Conservation (phyloP, 1,140 invertebrate genomes). For the Coenobita brevimanus region DNA sequence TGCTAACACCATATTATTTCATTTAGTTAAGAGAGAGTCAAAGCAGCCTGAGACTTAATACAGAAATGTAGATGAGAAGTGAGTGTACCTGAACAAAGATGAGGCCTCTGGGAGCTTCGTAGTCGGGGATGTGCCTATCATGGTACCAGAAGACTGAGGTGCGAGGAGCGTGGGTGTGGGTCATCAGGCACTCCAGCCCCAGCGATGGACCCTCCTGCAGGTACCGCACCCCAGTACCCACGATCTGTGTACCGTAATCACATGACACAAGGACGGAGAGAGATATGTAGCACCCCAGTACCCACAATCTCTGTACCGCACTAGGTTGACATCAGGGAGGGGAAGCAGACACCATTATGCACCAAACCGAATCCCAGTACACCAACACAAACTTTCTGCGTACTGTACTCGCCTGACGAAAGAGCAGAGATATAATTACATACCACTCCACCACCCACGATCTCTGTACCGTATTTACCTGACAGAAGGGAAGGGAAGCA, state of each 20-base stretch:
- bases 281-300: too few species aligned
- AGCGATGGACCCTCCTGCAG: slow-evolving; percentile 49
- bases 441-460: too few species aligned
- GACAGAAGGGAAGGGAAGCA: too few species aligned
- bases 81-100: slow-evolving; percentile 38
- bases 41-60: too few species aligned
- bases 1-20: too few species aligned
- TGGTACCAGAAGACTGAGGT: slow-evolving; percentile 44
- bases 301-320: too few species aligned
- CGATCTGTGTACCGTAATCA: slow-evolving; percentile 39
- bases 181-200: slow-evolving; percentile 29
- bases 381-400: too few species aligned
- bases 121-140: slow-evolving; percentile 19
- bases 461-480: too few species aligned
- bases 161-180: slow-evolving; percentile 36
- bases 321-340: too few species aligned
- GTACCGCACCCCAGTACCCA: slow-evolving; percentile 10
- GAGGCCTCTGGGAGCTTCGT: slow-evolving; percentile 44
- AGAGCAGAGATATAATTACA: neutral
- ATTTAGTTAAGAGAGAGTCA: too few species aligned
- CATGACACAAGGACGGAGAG: neutral
- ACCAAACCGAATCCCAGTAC: neutral
- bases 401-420: too few species aligned
- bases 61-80: too few species aligned
- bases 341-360: neutral